phyloP scores from a whole-genome alignment of 2,113 vertebrate genomes.

The Zosterops japonicus region DNA sequence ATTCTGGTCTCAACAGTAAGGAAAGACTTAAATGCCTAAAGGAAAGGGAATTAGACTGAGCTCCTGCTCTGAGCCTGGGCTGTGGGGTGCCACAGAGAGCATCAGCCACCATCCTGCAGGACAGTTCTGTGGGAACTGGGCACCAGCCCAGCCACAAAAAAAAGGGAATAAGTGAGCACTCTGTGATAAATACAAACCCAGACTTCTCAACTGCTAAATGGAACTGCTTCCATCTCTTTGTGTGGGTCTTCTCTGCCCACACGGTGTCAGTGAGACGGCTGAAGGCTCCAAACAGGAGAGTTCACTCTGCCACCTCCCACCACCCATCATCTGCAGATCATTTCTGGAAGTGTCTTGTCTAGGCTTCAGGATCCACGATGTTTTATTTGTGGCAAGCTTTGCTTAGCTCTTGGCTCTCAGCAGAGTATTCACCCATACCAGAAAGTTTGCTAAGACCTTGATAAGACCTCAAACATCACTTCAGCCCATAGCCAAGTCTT shows the following conservation, averaged over 20 bases:
- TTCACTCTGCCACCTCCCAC: slow-evolving; percentile 11
- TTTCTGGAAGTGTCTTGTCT: neutral
- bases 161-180: neutral
- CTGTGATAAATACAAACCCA: neutral
- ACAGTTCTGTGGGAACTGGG: neutral
- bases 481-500: neutral
- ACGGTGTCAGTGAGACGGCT: neutral
- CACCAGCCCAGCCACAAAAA: neutral
- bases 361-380: neutral
- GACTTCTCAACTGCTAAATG: neutral
- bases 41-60: neutral
- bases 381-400: neutral
- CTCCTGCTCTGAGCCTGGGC: neutral
- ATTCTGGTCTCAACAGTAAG: neutral
- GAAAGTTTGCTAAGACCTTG: neutral
- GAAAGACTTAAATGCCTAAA: neutral
- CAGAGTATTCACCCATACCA: neutral
- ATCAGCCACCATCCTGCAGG: neutral
- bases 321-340: neutral
- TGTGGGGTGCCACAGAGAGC: neutral
- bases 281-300: neutral
- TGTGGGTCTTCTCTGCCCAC: neutral
- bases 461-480: neutral
- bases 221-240: neutral
- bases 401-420: neutral